These are phyloP conservation scores for Ichneumoninae sp. DNA, from an alignment of 2,888 invertebrate genomes.

Conservation along the genomic window DNA sequence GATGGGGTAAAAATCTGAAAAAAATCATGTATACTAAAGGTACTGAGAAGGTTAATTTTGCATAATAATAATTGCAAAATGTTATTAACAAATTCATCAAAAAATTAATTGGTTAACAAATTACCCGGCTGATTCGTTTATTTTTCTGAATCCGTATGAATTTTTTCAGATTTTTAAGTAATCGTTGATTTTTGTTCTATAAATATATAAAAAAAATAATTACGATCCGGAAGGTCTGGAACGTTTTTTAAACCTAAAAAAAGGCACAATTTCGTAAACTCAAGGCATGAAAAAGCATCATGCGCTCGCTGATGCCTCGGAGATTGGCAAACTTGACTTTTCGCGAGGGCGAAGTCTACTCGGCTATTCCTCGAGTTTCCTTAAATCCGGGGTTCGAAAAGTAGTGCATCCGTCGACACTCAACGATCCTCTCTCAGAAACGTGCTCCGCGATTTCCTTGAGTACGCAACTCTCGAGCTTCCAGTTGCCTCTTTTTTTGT, in stretches of 20 bases:
- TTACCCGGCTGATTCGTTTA: no score
- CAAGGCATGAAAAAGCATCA: background rate
- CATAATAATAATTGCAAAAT: no score
- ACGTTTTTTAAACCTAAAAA: background rate
- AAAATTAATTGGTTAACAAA: no score
- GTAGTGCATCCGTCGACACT: background rate
- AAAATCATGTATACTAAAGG: no score
- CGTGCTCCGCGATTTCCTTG: conserved; percentile 2
- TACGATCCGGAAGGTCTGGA: background rate
- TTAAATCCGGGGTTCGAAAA: background rate
- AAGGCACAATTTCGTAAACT: background rate
- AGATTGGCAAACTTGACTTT: background rate
- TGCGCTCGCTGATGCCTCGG: background rate
- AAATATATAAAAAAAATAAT: background rate
- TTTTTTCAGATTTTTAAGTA: no score
- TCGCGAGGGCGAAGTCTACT: background rate
- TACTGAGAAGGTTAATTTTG: no score
- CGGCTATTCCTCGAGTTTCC: background rate
- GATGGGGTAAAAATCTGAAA: no score
- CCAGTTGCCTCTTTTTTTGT: background rate
- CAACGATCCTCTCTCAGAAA: background rate
- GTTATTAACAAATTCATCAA: no score
- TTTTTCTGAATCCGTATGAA: no score
- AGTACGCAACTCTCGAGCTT: background rate
- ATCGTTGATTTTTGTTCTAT: no score